These are phyloP conservation scores for Pocillopora meandrina DNA, from an alignment of 92 coral and sea anemone genomes.

Conservation along the genomic window DNA sequence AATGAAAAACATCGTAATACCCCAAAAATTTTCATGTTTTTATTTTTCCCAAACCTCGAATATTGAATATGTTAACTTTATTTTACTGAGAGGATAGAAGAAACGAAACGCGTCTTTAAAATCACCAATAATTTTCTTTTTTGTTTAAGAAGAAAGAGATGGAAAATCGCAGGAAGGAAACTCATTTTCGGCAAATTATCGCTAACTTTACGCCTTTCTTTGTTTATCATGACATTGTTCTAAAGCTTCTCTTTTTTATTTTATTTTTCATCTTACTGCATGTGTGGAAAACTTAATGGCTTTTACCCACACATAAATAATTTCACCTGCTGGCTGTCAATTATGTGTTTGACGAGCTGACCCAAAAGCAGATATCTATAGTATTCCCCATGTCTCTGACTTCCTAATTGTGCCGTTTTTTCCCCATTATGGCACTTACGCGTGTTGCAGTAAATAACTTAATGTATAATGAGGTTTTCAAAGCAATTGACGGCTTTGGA, in stretches of 20 bases:
- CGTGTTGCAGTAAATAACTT: constrained; percentile 10
- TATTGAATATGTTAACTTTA: too few relatives aligned
- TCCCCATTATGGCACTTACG: neutral
- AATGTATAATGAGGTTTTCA: constrained; percentile 7
- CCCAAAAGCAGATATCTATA: neutral
- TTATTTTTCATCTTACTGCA: neutral
- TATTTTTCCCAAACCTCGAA: too few relatives aligned
- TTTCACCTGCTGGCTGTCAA: neutral
- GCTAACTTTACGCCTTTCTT: neutral
- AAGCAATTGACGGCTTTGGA: constrained; percentile 9
- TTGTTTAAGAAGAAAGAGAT: too few relatives aligned
- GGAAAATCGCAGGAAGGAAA: too few relatives aligned
- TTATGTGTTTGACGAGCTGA: too few relatives aligned
- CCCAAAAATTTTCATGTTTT: too few relatives aligned
- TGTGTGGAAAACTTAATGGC: neutral
- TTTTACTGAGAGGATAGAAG: too few relatives aligned
- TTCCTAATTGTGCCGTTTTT: neutral
- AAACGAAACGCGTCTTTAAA: too few relatives aligned
- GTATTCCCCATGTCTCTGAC: neutral
- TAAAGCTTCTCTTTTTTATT: neutral
- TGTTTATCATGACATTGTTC: neutral
- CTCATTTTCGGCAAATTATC: too few relatives aligned
- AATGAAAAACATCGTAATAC: too few relatives aligned
- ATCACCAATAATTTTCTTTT: too few relatives aligned
- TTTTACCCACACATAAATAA: neutral